Evolutionary conservation across 2,797 vertebrate species (phyloP).

Genomic region (Simalia tracyae): DNA sequence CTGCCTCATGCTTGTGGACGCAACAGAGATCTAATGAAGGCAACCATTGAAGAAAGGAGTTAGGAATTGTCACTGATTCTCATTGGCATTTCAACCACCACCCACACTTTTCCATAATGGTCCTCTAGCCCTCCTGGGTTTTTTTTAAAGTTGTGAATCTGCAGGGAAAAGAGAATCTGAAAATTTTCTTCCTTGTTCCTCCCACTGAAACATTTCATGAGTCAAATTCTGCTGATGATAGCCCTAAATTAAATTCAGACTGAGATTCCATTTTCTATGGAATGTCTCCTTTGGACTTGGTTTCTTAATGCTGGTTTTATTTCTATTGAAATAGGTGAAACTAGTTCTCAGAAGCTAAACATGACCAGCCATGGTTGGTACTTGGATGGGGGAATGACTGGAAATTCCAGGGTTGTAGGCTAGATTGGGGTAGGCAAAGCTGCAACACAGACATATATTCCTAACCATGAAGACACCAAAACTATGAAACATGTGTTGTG

Average conservation of each 20-base stretch:
- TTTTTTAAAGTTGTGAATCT: not conserved
- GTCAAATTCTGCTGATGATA: not conserved
- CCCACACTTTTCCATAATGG: not conserved
- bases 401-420: no score
- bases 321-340: not conserved
- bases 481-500: no score
- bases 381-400: no score
- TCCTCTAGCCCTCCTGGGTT: not conserved
- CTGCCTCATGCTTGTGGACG: not conserved
- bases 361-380: no score
- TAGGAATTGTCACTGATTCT: not conserved
- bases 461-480: no score
- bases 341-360: no score
- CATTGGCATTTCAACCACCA: not conserved
- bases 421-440: no score
- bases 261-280: rapidly evolving
- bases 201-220: not conserved
- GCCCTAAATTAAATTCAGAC: not conserved
- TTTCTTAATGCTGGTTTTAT: not conserved
- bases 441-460: no score
- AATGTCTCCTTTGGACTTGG: not conserved
- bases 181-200: no score
- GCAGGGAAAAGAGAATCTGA: not conserved
- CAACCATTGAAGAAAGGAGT: not conserved
- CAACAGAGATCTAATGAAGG: not conserved